Evolutionary conservation across 2,113 vertebrate species (phyloP).

Genomic region (Microcebus lehilahytsara): DNA sequence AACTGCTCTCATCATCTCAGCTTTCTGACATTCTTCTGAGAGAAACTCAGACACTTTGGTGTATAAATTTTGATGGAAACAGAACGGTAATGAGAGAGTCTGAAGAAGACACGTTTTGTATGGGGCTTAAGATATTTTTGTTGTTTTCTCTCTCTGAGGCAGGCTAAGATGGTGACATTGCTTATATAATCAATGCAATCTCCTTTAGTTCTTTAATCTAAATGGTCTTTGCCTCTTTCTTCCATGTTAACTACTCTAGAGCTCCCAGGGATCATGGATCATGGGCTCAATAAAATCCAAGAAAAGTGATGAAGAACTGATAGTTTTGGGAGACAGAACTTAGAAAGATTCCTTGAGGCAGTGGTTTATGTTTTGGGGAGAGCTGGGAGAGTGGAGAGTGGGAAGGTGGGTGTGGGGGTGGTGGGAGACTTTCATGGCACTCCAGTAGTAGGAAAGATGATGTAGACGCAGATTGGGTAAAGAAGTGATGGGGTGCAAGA

Average conservation of each 20-base stretch:
- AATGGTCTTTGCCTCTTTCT: not conserved
- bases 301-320: not conserved
- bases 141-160: not conserved
- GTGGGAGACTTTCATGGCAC: not conserved
- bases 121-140: not conserved
- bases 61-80: not conserved
- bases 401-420: not conserved
- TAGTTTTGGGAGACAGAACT: not conserved
- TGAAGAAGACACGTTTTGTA: not conserved
- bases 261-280: not conserved
- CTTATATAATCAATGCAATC: not conserved
- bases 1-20: not conserved
- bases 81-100: not conserved
- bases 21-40: not conserved
- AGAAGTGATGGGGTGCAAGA: not conserved
- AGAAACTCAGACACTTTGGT: not conserved
- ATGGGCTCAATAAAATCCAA: not conserved
- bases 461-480: not conserved
- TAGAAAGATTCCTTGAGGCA: not conserved
- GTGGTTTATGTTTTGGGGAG: not conserved
- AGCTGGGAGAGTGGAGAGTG: not conserved
- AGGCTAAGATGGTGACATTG: not conserved
- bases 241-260: not conserved
- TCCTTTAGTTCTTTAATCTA: not conserved
- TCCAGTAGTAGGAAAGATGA: not conserved